Conservation (phyloP, 2,797 vertebrate genomes). For the Lycodopsis pacificus region DNA sequence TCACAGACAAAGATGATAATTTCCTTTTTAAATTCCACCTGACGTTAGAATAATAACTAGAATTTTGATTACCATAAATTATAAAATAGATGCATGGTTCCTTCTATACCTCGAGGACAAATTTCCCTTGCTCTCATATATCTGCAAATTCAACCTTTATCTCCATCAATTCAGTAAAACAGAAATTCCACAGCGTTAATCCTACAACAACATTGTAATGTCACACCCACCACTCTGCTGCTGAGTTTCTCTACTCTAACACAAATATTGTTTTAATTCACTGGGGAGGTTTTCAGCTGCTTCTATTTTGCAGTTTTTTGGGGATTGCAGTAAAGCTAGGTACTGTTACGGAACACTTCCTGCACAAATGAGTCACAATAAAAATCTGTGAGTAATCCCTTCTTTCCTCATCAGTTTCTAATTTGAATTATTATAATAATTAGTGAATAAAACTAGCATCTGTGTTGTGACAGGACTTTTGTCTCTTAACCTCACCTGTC, state of each 20-base stretch:
- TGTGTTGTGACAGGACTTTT: not conserved
- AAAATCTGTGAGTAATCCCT: not conserved
- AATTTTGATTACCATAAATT: not conserved
- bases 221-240: not conserved
- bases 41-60: not conserved
- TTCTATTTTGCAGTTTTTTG: not conserved
- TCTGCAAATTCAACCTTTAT: not conserved
- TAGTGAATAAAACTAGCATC: not conserved
- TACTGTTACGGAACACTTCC: not conserved
- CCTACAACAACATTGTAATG: not conserved
- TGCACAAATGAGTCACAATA: not conserved
- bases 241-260: not conserved
- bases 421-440: too few relatives aligned
- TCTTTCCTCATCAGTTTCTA: not conserved
- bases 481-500: conserved; percentile 86
- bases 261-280: not conserved
- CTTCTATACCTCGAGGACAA: not conserved
- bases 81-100: not conserved
- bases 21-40: not conserved
- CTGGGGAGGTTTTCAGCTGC: too few relatives aligned
- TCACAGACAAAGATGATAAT: not conserved
- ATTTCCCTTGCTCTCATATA: not conserved
- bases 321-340: not conserved
- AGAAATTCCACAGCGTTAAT: not conserved
- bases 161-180: not conserved